Conservation (phyloP, 1,140 invertebrate species). For the Oryzaephilus surinamensis region DNA sequence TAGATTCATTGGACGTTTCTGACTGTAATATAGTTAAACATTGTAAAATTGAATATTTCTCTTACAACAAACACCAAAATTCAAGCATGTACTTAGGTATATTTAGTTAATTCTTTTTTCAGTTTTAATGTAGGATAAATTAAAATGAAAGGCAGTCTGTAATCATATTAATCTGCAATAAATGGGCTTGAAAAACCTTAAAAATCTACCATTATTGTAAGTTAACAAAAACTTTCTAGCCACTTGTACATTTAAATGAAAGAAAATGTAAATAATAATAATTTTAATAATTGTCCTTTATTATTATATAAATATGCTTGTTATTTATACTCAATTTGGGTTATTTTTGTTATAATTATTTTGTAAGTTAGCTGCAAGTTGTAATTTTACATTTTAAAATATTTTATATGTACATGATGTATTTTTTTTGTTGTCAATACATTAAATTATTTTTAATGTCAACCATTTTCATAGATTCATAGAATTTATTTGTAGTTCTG, state of each 20-base stretch:
- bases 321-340: conserved; percentile 16
- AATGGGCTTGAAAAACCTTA: too few relatives aligned
- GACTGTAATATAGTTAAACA: too few relatives aligned
- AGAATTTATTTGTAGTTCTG: conserved; percentile 30
- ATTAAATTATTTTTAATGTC: conserved; percentile 28
- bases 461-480: conserved; percentile 21
- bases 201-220: too few relatives aligned
- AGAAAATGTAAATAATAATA: conserved; percentile 25
- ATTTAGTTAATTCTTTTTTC: too few relatives aligned
- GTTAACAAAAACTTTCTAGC: too few relatives aligned
- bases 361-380: conserved; percentile 22
- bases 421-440: conserved; percentile 28
- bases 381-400: conserved; percentile 22
- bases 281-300: conserved; percentile 20
- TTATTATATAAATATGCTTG: conserved; percentile 16
- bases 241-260: conserved; percentile 29
- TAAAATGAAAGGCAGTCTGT: too few relatives aligned
- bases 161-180: too few relatives aligned
- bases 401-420: conserved; percentile 24
- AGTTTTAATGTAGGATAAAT: too few relatives aligned
- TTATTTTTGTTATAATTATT: conserved; percentile 26
- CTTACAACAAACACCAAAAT: too few relatives aligned
- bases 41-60: too few relatives aligned
- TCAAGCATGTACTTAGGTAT: too few relatives aligned
- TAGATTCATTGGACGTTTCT: too few relatives aligned